Conservation (phyloP, 2,113 vertebrate genomes). For the Hippocampus guttulatus region DNA sequence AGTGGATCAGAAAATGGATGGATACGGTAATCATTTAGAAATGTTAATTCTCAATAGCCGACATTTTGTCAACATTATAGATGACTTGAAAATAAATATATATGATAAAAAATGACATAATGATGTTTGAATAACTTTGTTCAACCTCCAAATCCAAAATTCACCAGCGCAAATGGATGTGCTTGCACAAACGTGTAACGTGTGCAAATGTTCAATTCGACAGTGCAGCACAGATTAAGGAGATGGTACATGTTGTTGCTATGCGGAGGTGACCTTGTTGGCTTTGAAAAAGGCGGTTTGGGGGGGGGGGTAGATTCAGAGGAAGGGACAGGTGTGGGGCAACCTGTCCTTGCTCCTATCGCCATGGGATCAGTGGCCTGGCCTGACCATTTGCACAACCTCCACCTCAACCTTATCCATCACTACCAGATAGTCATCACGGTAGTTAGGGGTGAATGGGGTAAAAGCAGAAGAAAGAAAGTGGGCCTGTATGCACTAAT, state of each 20-base stretch:
- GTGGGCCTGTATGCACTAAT: conserved; percentile 43
- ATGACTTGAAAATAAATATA: neutral
- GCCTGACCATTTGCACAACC: conserved; percentile 73
- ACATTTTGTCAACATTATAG: neutral
- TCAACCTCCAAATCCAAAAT: neutral
- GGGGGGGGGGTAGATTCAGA: conserved; percentile 15
- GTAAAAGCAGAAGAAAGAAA: conserved; percentile 23
- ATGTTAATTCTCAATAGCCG: no score
- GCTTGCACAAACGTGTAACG: neutral
- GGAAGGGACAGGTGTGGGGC: conserved; percentile 40
- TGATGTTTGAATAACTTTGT: no score
- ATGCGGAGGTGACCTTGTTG: conserved; percentile 66
- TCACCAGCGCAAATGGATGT: neutral
- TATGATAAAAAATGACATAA: no score
- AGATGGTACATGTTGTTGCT: conserved; percentile 37
- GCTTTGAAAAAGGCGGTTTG: conserved; percentile 39
- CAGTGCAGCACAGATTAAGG: conserved; percentile 35
- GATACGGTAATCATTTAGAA: no score
- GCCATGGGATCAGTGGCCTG: conserved; percentile 69
- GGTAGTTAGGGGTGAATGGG: conserved; percentile 25
- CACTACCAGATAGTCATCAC: conserved; percentile 75
- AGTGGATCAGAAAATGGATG: no score
- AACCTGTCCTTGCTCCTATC: conserved; percentile 76
- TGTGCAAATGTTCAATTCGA: neutral
- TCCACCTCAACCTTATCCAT: conserved; percentile 76